A percentile compares a stretch with the other conserved stretches of the same genome.
Conservation (phyloP, 2,113 vertebrate species). For the Peromyscus californicus region DNA sequence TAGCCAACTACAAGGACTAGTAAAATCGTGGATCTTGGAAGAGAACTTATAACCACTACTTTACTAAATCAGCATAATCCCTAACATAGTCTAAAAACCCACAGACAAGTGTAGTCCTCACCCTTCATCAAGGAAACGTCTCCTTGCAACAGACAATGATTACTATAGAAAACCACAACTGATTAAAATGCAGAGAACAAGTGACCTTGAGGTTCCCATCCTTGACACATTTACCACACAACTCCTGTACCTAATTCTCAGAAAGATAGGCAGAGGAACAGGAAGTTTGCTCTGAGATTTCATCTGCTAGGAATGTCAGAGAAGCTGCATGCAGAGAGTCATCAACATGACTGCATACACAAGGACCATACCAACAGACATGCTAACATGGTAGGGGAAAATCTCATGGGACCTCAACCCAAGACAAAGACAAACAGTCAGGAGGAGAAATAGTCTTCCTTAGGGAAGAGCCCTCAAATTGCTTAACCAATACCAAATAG, state of each 20-base stretch:
- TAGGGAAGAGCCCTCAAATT: too few species aligned
- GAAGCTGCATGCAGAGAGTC: background rate
- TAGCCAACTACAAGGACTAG: background rate
- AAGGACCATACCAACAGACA: background rate
- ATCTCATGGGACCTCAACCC: background rate
- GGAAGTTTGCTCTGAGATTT: background rate
- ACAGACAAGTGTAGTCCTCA: background rate
- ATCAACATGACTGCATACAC: background rate
- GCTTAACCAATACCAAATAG: background rate
- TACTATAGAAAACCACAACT: background rate
- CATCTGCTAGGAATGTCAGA: background rate
- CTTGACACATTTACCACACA: background rate
- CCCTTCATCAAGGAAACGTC: background rate
- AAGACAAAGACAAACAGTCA: background rate
- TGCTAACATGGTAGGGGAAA: background rate
- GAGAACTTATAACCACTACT: background rate
- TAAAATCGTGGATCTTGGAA: background rate
- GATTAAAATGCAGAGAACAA: background rate
- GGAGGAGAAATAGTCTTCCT: background rate
- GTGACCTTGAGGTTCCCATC: background rate
- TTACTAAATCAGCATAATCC: background rate
- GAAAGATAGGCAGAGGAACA: background rate
- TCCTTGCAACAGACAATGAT: background rate
- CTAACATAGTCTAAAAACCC: too few species aligned
- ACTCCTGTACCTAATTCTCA: background rate